Evolutionary conservation across 2,888 invertebrate genomes (phyloP).

Genomic region (Electrophaes corylata): DNA sequence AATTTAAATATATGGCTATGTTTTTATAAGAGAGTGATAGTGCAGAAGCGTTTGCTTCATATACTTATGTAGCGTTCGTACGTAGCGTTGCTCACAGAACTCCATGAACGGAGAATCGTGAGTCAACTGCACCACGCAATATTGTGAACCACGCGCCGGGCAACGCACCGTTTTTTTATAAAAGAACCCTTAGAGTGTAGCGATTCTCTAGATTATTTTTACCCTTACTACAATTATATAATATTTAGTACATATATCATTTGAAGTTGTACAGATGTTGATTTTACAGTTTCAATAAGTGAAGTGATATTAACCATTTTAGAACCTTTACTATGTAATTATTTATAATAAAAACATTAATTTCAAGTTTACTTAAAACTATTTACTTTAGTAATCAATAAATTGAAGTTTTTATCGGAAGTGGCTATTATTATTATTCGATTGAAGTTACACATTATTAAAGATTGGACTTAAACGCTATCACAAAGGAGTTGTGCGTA

Average conservation of each 20-base stretch:
- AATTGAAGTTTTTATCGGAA: constrained; percentile 39
- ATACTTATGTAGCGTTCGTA: no score
- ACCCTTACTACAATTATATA: constrained; percentile 12
- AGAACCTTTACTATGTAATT: constrained; percentile 20
- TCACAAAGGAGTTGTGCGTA: constrained; percentile 81
- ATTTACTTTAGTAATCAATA: constrained; percentile 30
- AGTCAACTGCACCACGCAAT: no score
- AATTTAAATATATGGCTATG: no score
- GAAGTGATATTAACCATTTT: constrained; percentile 5
- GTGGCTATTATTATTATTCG: constrained; percentile 44
- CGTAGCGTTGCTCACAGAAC: no score
- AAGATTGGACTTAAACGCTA: constrained; percentile 59
- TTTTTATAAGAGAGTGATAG: no score
- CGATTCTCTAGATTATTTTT: constrained; percentile 10
- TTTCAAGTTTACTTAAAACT: constrained; percentile 32
- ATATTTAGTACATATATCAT: no score
- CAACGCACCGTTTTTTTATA: no score
- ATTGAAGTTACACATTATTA: constrained; percentile 53
- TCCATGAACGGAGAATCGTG: no score
- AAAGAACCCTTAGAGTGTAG: constrained; percentile 15
- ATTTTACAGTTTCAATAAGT: constrained; percentile 11
- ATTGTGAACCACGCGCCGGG: no score
- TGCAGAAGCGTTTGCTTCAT: no score
- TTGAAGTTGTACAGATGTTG: constrained; percentile 15
- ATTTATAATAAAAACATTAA: constrained; percentile 18